Evolutionary conservation across 1,140 invertebrate genomes (phyloP), one percentile per base, ranked within the genome.

Genomic region (Gryon sp.): DNA sequence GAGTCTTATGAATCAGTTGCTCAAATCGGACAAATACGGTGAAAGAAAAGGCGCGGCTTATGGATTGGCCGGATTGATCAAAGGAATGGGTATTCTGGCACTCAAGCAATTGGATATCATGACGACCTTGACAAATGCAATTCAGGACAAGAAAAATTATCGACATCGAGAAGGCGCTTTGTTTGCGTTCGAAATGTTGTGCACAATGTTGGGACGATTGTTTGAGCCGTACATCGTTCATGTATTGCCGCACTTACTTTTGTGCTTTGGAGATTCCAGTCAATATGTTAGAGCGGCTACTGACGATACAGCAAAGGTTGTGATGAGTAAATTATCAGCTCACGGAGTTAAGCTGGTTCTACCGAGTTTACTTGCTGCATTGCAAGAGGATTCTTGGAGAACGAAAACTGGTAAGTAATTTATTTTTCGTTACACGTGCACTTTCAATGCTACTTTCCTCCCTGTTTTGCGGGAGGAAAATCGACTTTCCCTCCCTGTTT

Each of bases 211-310:
- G 75, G 98, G 98, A 0, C 93, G 97, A 59, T 89, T 99, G 26
- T 99, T 99, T 90, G 99, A 99, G 86, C 98, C 98, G 0, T 99
- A 99, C 87, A 97, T 99, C 68, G 96, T 99, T 22, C 96, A 99
- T 85, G 96, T 99, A 26, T 88, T 99, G 48, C 98, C 98, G 1
- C 95, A 99, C 90, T 90, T 99, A 72, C 89, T 99, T 19, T 91
- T 97, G 43, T 99, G 97, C 86, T 99, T 99, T 89, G 98, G 98
- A 5, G 98, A 99, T 90, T 90, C 92, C 0, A 98, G 95, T 86
- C 95, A 97, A 82, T 96, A 97, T 86, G 95, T 97, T 19, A 90
- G 95, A 76, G 91, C 96, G 80, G 97, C 98, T 7, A 97, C 98
- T 1, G 96, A 98, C 88, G 96, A 97, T 81, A 97, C 96, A 48